phyloP scores from a whole-genome alignment of 1,140 invertebrate genomes.

The Heliconius congener region DNA sequence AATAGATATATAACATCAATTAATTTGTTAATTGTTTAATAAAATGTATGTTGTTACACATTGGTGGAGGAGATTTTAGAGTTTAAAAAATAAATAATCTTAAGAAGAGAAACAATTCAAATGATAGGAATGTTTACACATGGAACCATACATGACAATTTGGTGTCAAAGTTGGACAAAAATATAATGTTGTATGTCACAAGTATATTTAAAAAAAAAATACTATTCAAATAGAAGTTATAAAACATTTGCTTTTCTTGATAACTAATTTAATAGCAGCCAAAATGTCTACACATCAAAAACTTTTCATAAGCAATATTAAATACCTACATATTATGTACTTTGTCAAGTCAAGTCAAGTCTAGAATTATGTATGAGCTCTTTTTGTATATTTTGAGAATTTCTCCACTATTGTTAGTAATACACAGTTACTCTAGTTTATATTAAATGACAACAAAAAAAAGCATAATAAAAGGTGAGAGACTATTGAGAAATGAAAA shows the following conservation, averaged over 20 bases:
- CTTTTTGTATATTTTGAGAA: not conserved
- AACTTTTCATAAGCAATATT: not conserved
- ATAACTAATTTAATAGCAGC: not conserved
- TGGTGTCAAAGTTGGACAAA: too few relatives aligned
- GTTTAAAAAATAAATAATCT: too few relatives aligned
- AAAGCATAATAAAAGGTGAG: not conserved
- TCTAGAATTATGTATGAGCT: not conserved
- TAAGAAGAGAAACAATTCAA: too few relatives aligned
- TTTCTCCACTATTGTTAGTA: not conserved
- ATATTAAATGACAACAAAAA: not conserved
- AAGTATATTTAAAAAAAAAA: not conserved
- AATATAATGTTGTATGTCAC: not conserved
- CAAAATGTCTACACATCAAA: too few relatives aligned
- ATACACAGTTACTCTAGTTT: not conserved
- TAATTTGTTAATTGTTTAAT: too few relatives aligned
- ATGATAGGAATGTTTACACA: too few relatives aligned
- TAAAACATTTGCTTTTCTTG: not conserved
- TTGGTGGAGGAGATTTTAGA: too few relatives aligned
- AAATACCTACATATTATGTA: not conserved
- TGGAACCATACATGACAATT: too few relatives aligned
- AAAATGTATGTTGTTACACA: too few relatives aligned
- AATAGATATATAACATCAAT: too few relatives aligned
- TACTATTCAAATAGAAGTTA: not conserved
- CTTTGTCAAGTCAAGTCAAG: too few relatives aligned
- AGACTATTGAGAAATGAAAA: not conserved